A percentile compares a stretch with the other conserved stretches of the same genome.
These are phyloP conservation scores for Sphenopsis melanotis DNA, from an alignment of 2,797 vertebrate species.

Conservation along the genomic window DNA sequence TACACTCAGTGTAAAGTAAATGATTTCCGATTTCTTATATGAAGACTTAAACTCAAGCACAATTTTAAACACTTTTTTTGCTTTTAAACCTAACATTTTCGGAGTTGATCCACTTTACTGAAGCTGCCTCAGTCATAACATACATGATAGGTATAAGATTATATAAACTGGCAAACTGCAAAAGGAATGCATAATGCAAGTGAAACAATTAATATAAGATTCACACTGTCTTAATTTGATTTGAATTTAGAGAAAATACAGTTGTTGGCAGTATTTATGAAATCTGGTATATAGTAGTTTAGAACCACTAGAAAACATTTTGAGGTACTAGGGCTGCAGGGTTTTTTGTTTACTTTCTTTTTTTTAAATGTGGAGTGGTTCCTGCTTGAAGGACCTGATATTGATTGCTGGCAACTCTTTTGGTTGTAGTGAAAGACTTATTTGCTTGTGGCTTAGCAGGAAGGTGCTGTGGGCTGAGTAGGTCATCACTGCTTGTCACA, in stretches of 20 bases:
- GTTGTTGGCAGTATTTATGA: background rate
- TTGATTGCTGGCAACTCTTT: background rate
- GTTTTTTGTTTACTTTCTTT: background rate
- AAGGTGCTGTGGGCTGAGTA: background rate
- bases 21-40: background rate
- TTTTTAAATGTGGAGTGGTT: background rate
- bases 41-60: background rate
- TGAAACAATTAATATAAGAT: background rate
- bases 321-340: background rate
- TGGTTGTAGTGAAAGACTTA: background rate
- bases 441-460: background rate
- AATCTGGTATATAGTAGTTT: background rate
- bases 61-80: background rate
- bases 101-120: background rate
- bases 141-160: background rate
- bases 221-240: background rate
- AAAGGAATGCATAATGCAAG: background rate
- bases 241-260: background rate
- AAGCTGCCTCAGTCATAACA: background rate
- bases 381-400: background rate
- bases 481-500: background rate
- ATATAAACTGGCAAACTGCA: background rate
- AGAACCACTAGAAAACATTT: background rate
- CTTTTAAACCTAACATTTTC: background rate
- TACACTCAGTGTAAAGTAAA: background rate